Evolutionary conservation across 2,797 vertebrate genomes (phyloP), one percentile per base, ranked within the genome.

Genomic region (Cercopithecus hamlyni): DNA sequence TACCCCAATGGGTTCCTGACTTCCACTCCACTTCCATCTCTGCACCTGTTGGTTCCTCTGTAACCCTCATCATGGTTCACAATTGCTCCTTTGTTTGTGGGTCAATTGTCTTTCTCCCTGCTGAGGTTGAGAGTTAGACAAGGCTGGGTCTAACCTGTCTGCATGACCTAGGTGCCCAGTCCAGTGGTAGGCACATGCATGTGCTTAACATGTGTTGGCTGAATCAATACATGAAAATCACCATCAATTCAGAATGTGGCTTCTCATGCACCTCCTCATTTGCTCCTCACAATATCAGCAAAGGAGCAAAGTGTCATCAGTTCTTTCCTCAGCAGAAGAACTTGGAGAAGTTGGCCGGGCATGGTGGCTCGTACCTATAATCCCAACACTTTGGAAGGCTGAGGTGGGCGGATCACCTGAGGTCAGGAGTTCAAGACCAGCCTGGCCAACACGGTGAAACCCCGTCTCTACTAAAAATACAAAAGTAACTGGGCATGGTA

Each of bases 231-330:
- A 7, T 4, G 1, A 17, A 48, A 30, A 10, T 20, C 39, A 22
- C 6, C 45, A 84, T 82, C 64, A 7, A 1, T 57, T 24, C 11
- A 61, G 33, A 81, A 58, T 5, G 13, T 24, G 52, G 30, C 43
- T 90, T 86, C 82, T 43, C 67, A 36, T 50, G 10, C 5, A 7
- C 14, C 48, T 81, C 33, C 81, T 64, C 43, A 17, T 6, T 50
- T 7, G 5, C 7, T 39, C 27, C 58, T 79, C 19, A 20, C 72
- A 20, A 3, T 33, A 15, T 20, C 6, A 27, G 61, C 55, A 57
- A 20, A 7, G 43, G 22, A n/a, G 9, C 57, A 4, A 8, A 26
- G 5, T 0, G 0, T 17, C 77, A 14, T 20, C 67, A 75, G 77
- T 52, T 9, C 4, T 50, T 36, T 24, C 8, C 19, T 81, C 6